Base-by-base conservation (phyloP, 2,113 vertebrate species). In the Macroglossus sobrinus region DNA sequence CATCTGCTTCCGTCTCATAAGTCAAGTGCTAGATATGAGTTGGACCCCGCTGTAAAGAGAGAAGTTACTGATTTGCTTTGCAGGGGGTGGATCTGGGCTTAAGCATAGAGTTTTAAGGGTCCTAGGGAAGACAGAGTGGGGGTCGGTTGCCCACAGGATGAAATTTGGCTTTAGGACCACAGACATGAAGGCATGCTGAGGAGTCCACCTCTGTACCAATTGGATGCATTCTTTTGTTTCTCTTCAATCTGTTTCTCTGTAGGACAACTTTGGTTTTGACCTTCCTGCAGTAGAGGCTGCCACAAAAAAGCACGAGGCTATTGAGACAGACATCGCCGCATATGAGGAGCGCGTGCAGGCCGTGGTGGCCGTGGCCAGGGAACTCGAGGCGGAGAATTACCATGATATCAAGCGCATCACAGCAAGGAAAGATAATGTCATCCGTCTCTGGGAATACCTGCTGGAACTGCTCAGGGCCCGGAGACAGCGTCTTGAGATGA, bases 211-310 rank as follows among this genome's bases (percentile, higher is more conserved):
- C 47, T 33, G 1, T 55, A 50, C 21, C 1, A 9, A 2, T 19
- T 63, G 19, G 55, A 11, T 68, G 28, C 50, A 5, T n/a, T 91
- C 63, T 90, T 50, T 57, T 61, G 64, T 47, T 91, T 86, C 57
- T 59, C 55, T 76, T 91, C 30, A 30, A 66, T 59, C 43, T 4
- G 0, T 90, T 93, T 93, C 26, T 93, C 69, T 96, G 2, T 98
- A 99, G 99, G 99, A 99, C 97, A 99, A 99, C 98, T 99, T 99
- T 96, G 99, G 99, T 50, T 99, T 99, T 90, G 99, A 99, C 98
- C 99, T 99, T 45, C 99, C 99, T 40, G 99, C 99, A 0, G 99
- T 99, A 3, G 99, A 99, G 97, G 99, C 99, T 0, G 99, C 99
- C 75, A 99, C 99, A 0, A 99, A 99, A 97, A 99, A 99, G 84